Percentiles rank a stretch among this genome's conserved stretches.
Conservation (phyloP, 2,113 vertebrate genomes). For the Cygnus buccinator region DNA sequence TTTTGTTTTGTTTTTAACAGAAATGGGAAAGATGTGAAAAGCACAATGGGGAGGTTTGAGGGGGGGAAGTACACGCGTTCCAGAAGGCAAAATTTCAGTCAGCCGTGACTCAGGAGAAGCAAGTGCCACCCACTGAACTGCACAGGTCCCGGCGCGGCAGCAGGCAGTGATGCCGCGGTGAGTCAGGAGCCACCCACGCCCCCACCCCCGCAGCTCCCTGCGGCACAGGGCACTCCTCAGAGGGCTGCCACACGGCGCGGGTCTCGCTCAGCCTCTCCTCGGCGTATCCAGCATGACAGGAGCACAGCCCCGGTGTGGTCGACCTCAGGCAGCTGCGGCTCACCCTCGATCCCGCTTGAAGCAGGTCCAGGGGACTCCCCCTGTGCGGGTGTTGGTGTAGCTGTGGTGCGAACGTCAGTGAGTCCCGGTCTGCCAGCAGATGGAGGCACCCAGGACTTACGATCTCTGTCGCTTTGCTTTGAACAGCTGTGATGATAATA, state of each 20-base stretch:
- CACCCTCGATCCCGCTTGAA: neutral
- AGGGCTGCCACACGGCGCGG: neutral
- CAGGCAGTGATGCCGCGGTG: neutral
- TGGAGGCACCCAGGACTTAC: neutral
- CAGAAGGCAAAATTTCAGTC: slow-evolving; percentile 37
- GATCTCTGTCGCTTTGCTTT: neutral
- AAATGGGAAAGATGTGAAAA: neutral
- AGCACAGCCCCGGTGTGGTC: neutral
- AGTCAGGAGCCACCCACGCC: slow-evolving; percentile 43
- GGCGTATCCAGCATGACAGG: neutral
- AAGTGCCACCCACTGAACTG: slow-evolving; percentile 38
- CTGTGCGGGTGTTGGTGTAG: fast-evolving
- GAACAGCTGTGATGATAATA: fast-evolving
- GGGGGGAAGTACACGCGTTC: neutral
- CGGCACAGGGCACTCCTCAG: fast-evolving
- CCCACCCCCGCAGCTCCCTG: neutral
- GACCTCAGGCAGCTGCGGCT: neutral
- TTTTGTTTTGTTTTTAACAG: neutral
- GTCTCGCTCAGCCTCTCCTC: neutral
- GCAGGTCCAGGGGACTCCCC: neutral
- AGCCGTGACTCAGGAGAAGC: slow-evolving; percentile 45
- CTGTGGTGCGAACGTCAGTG: neutral
- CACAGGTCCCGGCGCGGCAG: neutral
- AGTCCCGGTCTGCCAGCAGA: neutral
- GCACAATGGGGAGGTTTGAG: neutral